A percentile compares a stretch with the other conserved stretches of the same genome.
These are phyloP conservation scores for Phodopus roborovskii DNA, from an alignment of 2,113 vertebrate genomes.

Conservation along the genomic window DNA sequence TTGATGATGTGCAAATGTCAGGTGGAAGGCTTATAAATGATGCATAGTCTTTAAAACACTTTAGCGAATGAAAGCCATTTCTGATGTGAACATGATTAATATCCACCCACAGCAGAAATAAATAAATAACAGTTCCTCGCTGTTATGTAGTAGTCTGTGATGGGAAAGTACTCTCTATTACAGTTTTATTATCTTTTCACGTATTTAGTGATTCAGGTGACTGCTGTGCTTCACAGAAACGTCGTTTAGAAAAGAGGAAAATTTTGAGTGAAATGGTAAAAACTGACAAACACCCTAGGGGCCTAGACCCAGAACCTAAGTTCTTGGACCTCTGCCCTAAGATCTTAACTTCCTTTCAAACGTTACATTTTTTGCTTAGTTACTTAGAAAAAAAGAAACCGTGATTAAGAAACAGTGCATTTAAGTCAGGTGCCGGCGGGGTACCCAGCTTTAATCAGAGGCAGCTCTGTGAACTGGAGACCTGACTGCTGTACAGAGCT, in stretches of 20 bases:
- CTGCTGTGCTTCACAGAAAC: not conserved
- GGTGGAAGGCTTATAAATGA: slow-evolving; percentile 47
- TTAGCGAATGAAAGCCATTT: slow-evolving; percentile 53
- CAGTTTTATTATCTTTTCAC: slow-evolving; percentile 31
- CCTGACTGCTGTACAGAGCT: not conserved
- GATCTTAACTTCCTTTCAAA: not conserved
- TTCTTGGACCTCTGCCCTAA: not conserved
- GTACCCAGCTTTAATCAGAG: not conserved
- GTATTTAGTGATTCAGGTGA: not conserved
- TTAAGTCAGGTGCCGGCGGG: not conserved
- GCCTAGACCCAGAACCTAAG: not conserved
- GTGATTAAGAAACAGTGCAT: not conserved
- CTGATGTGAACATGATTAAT: slow-evolving; percentile 34
- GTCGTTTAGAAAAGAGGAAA: not conserved
- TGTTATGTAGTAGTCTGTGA: not conserved
- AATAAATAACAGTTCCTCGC: slow-evolving; percentile 33
- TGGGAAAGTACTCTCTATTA: not conserved
- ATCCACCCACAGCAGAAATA: slow-evolving; percentile 43
- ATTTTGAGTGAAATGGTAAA: not conserved
- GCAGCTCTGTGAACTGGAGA: not conserved
- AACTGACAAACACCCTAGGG: not conserved
- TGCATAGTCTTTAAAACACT: slow-evolving; percentile 56
- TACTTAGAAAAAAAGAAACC: slow-evolving; percentile 20
- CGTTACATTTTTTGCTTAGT: not conserved
- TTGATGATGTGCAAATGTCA: slow-evolving; percentile 34